Base-by-base conservation (phyloP, 2,797 vertebrate species). In the Enteromius trimaculatus region DNA sequence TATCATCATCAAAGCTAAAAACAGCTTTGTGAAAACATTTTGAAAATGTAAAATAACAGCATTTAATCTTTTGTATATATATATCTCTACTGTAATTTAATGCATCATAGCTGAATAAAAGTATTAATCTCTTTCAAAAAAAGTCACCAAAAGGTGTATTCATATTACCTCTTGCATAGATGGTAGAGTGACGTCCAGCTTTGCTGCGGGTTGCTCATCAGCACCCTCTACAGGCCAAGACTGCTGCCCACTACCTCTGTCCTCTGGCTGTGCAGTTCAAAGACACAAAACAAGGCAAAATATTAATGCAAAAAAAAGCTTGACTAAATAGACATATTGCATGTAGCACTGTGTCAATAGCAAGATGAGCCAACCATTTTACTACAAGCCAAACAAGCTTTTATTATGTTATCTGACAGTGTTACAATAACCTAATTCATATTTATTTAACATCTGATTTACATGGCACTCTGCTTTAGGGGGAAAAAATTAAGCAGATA, bases 101-200 rank as follows among this genome's bases (percentile, higher is more conserved):
- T 11, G 4, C 37, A 77, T 42, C 3, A 1, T 3, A 58, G 34
- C 53, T 60, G 6, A 23, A 58, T 3, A 47, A 42, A 78, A 47
- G 17, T 31, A 77, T 64, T 64, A 14, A 31, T 5, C 8, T 4
- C 42, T 9, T 49, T 21, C 42, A 49, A 76, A 58, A 58, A 76
- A 17, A 58, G 7, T 26, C 13, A 76, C 16, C 17, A 21, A 44
- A 78, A 34, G 39, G 55, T 11, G 6, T 29, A 37, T 39, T 65
- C 6, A 3, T 31, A 55, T 39, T 90, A 92, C 93, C 93, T 91
- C 86, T 39, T 89, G 83, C 0, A 86, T 84, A 44, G 86, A 79
- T 6, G 88, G 85, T 0, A 81, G 84, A 34, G 80, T n/a, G n/a
- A 72, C 1, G 4, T 71, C 16, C 10, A 44, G 2, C 10, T 83